Evolutionary conservation across 2,113 vertebrate genomes (phyloP), one percentile per base, ranked within the genome.

Genomic region (Sphaerodactylus townsendi): DNA sequence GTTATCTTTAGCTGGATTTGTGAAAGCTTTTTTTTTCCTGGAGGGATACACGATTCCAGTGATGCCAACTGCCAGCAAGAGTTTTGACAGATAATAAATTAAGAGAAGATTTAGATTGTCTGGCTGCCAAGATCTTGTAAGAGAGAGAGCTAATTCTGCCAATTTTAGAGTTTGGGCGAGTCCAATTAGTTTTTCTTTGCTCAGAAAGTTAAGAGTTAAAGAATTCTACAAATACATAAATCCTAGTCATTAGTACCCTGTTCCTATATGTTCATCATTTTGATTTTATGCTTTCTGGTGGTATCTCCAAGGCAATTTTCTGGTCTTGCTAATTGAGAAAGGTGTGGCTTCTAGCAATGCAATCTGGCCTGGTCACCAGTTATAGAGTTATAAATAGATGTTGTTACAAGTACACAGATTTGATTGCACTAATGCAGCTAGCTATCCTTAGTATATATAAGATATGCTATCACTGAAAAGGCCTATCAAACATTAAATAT

Each of bases 191-290:
- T 71, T 71, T 70, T 39, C 46, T 56, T 81, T 53, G 76, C 30
- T 70, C 15, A 53, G 68, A 53, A 76, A 53, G 44, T 41, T 69
- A 30, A 69, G 65, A 59, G 21, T 84, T 69, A 77, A 48, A 56
- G 82, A 84, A 50, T 84, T 56, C 50, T 84, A 56, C 65, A 53
- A 69, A 71, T 41, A 59, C 14, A 77, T 70, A 77, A 59, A 77
- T 79, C 64, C 21, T 33, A 19, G 59, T 81, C 77, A 84, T 84
- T 70, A 77, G 65, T 69, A 77, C 30, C 48, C 14, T 48, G 15
- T 84, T 56, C 66, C 53, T 10, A 0, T 5, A 13, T 50, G 23
- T 81, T 81, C 65, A n/a, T 80, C 83, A 30, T 73, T 68, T 78
- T 35, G 21, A 68, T 64, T 1, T 91, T 44, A 75, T 44, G 30